Evolutionary conservation across 2,888 invertebrate species (phyloP), one percentile per base, ranked within the genome.

Genomic region (Temnothorax rugatulus): DNA sequence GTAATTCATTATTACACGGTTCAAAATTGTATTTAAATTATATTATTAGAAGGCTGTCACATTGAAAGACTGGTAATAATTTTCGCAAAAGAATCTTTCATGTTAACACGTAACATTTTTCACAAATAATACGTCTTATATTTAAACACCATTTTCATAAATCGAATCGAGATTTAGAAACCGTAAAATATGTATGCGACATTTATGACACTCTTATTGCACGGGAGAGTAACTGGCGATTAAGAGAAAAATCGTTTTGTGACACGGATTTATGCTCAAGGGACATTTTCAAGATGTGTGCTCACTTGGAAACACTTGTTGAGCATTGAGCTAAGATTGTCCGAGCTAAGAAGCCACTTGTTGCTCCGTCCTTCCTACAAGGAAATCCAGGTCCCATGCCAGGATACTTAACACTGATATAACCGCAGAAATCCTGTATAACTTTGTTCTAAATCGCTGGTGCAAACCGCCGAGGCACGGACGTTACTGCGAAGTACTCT

Each of bases 321-420:
- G 95, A 94, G 91, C 90, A 90, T 87, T 88, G 91, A 88, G 69
- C 89, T 93, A 94, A 94, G 94, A 94, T 93, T 92, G 91, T 92
- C 90, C 90, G 90, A 92, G 90, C 92, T 94, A 95, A 95, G 95
- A 95, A 93, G 92, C 94, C 94, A 95, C 95, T 93, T 95, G 95
- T 95, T 95, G 95, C 93, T 90, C 91, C 89, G 82, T 88, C 88
- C 88, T 87, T 90, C 84, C 89, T 88, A 69, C 75, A 91, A 89
- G 89, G 88, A 88, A 89, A 85, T 79, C 83, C 64, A 86, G 75
- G 91, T 91, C 92, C 92, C 91, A 87, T 92, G 91, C 68, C 88
- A 90, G 91, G 85, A 92, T 92, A 89, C 89, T 90, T 88, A 85
- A 84, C 84, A 87, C 85, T 63, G 85, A 76, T 77, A 76, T 77